These are phyloP conservation scores for Drosophila rhopaloa DNA, from an alignment of 1,140 invertebrate genomes.

Conservation along the genomic window DNA sequence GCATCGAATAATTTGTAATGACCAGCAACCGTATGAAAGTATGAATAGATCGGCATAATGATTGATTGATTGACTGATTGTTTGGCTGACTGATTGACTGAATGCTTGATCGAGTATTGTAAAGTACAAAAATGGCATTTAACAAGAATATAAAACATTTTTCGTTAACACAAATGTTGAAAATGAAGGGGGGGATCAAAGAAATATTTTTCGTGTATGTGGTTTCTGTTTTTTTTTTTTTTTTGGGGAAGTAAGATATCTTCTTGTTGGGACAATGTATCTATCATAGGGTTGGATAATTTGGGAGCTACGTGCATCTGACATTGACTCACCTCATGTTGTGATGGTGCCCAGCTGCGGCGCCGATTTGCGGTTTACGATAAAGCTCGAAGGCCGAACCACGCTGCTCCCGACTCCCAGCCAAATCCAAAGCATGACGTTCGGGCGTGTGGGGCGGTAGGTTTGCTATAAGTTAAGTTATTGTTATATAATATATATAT, in stretches of 20 bases:
- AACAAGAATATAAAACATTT: constrained; percentile 84
- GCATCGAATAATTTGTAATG: constrained; percentile 66
- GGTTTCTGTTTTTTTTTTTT: constrained; percentile 3
- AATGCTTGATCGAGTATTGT: constrained; percentile 48
- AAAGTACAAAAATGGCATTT: constrained; percentile 69
- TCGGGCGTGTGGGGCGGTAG: constrained; percentile 79
- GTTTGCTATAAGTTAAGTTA: constrained; percentile 49
- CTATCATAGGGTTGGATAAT: constrained; percentile 4
- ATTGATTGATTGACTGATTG: constrained; percentile 59
- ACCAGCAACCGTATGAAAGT: constrained; percentile 79
- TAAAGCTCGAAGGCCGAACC: constrained; percentile 98
- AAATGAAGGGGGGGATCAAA: constrained; percentile 41
- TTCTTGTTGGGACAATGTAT: constrained; percentile 5
- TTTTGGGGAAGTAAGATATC: neutral
- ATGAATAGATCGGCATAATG: constrained; percentile 67
- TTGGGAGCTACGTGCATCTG: constrained; percentile 7
- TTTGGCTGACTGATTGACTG: constrained; percentile 47
- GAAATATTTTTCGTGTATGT: constrained; percentile 18
- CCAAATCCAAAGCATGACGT: constrained; percentile 88
- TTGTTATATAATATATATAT: neutral
- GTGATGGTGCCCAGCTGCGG: constrained; percentile 86
- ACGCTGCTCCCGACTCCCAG: constrained; percentile 94
- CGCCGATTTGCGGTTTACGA: constrained; percentile 90
- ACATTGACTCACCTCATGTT: constrained; percentile 89
- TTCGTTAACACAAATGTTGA: constrained; percentile 83